Conservation (phyloP, 2,113 vertebrate genomes). For the Eurystomus gularis region DNA sequence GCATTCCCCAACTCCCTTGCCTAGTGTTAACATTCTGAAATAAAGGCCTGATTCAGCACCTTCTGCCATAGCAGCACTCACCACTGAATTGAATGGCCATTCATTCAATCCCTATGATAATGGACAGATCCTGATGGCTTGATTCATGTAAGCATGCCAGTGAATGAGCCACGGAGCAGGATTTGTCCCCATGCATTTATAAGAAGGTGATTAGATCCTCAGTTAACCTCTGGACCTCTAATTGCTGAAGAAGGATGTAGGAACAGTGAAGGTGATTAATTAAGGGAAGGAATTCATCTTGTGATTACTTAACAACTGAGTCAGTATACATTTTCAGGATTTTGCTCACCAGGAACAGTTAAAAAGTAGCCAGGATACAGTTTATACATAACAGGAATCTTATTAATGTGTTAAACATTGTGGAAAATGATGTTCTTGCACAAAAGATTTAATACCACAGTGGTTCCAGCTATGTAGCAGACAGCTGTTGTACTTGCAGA, state of each 20-base stretch:
- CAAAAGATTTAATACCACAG: background rate
- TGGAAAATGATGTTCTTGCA: background rate
- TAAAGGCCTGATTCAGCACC: background rate
- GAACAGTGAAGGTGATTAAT: background rate
- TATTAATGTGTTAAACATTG: constrained; percentile 41
- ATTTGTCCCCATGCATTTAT: background rate
- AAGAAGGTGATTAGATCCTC: background rate
- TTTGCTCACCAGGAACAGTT: constrained; percentile 32
- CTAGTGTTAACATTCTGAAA: background rate
- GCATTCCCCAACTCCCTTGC: background rate
- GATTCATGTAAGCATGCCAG: background rate
- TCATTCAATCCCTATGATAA: background rate
- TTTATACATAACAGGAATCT: background rate
- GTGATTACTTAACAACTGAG: background rate
- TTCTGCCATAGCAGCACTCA: background rate
- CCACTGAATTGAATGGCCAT: background rate
- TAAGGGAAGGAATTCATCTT: background rate
- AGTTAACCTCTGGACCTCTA: constrained; percentile 26
- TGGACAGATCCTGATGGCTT: background rate
- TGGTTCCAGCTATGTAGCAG: background rate
- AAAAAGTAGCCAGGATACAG: constrained; percentile 45
- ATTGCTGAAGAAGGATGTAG: background rate
- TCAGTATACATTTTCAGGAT: background rate
- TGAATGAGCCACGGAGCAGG: background rate
- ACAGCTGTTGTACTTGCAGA: background rate